Evolutionary conservation across 2,888 invertebrate species (phyloP), one percentile per base, ranked within the genome.

Genomic region (Temnothorax unifasciatus): DNA sequence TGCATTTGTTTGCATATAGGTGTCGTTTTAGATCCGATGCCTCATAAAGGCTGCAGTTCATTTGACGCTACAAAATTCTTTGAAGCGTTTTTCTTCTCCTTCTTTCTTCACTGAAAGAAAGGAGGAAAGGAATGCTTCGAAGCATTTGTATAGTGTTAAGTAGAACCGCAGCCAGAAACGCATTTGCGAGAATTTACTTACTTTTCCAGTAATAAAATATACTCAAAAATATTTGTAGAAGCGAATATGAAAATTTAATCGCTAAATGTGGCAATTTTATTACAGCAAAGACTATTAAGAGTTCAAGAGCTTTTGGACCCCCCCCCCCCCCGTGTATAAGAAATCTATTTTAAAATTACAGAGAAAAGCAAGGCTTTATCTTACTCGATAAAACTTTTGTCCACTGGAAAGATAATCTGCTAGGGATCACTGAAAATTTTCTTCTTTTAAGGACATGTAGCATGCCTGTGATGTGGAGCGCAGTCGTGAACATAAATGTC

Each of bases 341-440:
- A 1, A 21, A 44, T 44, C 25, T 66, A 44, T 44, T 25, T 66
- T 66, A 8, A 66, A n/a, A 41, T 63, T 41, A 41, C 21, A 41
- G 25, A 21, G 6, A 64, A 41, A 41, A n/a, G 9, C n/a, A n/a
- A 41, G 8, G 21, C 4, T 47, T 8, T 0, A 6, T 41, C 1
- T 29, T 18, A 18, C 47, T 47, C 29, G 9, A 47, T 68, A 29
- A 4, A 29, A 68, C 29, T 68, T 68, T 68, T 68, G 29, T 68
- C 13, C 3, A 18, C 3, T 18, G 9, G 0, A 25, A 47, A 44
- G 9, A 25, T 25, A 57, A 57, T 57, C 15, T 57, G 18, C 41
- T 41, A 38, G 2, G 1, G 15, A 41, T 21, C 2, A 34, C 5
- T 38, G 13, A 18, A 38, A 18, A 38, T 34, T 25, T 50, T 75